Base-by-base conservation (phyloP, 2,113 vertebrate genomes). In the Setophaga petechia region DNA sequence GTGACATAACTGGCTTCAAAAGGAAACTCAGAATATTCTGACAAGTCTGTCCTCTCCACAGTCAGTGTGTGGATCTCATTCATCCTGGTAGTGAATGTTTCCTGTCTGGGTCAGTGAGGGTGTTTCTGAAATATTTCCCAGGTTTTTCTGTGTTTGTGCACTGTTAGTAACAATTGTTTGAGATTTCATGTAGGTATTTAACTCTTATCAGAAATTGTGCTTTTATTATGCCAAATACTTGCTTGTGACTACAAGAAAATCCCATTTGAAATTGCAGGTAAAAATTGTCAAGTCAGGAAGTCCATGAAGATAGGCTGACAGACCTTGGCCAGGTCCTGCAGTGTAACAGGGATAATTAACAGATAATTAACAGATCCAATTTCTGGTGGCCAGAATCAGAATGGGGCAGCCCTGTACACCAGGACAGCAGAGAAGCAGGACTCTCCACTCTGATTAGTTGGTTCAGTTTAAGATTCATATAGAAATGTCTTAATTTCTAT, bases 51-150 rank as follows among this genome's bases (percentile, higher is more conserved):
- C 22, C 61, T 89, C 11, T 78, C 41, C 30, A 3, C 54, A 62
- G 23, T 24, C 23, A 57, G 31, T 73, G 15, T 54, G 21, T 63
- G 43, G 52, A 47, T 68, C 43, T 83, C 0, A 1, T 77, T 89
- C 62, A 68, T 61, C 67, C 79, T 52, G 13, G 28, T 24, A 41
- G 72, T 41, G 65, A 66, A 14, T 35, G 33, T 81, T 91, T 88
- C 69, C 33, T 85, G n/a, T 79, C 75, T 62, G 1, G 7, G 84
- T 57, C 54, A 43, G 30, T 18, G 22, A 31, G 47, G 41, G 44
- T 71, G 69, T 74, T 89, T 46, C 76, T 97, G 80, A 77, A 85
- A 46, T 41, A 44, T 63, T 95, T 95, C 83, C 95, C 81, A 69
- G 39, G 39, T 65, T 31, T 37, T 89, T 46, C n/a, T 81, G 24